Percentiles rank a stretch among this genome's conserved stretches.
Conservation (phyloP, 1,140 invertebrate species). For the Caenorhabditis remanei region DNA sequence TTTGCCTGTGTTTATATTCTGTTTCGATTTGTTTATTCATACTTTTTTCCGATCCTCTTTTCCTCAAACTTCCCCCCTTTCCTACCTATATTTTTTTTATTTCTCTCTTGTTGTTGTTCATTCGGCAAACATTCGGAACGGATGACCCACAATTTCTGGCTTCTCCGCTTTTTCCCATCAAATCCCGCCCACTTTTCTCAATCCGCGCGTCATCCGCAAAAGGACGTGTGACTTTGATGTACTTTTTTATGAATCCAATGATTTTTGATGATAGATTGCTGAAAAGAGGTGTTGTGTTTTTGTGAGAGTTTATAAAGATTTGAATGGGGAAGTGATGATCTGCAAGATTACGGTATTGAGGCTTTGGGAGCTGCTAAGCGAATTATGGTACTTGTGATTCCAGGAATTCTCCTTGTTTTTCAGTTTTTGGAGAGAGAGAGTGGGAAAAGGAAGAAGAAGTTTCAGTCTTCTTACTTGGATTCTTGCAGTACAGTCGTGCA, state of each 20-base stretch:
- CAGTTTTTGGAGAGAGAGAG: too few species aligned
- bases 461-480: too few species aligned
- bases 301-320: too few species aligned
- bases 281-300: too few species aligned
- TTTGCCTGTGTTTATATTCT: neutral
- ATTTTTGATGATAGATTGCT: neutral
- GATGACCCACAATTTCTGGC: neutral
- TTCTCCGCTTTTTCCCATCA: neutral
- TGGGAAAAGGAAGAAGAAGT: too few species aligned
- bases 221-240: conserved; percentile 1
- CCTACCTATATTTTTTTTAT: conserved; percentile 10
- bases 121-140: conserved; percentile 36
- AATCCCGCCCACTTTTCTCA: conserved; percentile 3
- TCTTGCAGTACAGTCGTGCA: too few species aligned
- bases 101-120: conserved; percentile 31
- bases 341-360: neutral
- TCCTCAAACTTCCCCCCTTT: neutral
- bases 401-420: too few species aligned
- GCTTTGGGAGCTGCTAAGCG: too few species aligned
- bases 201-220: neutral
- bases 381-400: too few species aligned
- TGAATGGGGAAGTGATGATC: too few species aligned
- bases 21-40: conserved; percentile 33
- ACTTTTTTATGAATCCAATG: neutral
- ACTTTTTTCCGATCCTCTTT: conserved; percentile 14